These are phyloP conservation scores for Actinia tenebrosa DNA, from an alignment of 64 coral and sea anemone genomes.

Conservation along the genomic window DNA sequence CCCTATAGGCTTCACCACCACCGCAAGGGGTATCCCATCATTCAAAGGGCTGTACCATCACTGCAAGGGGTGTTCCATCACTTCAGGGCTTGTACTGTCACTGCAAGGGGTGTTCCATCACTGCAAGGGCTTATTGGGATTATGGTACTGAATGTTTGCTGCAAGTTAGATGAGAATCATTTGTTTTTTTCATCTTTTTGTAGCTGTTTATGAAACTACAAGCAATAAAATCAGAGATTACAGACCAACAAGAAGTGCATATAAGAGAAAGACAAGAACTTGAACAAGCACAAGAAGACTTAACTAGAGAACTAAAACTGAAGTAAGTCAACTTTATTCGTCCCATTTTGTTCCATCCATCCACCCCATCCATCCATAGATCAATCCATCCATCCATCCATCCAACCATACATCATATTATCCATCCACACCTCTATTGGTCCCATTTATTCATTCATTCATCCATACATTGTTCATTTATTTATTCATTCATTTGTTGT, in stretches of 20 bases:
- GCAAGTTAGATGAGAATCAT: no score
- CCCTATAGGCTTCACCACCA: no score
- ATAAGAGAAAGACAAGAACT: conserved; percentile 81
- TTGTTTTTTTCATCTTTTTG: background rate
- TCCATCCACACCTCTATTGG: no score
- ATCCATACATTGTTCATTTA: background rate
- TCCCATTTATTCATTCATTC: background rate
- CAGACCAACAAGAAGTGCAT: conserved; percentile 87
- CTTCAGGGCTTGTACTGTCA: no score
- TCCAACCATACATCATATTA: background rate
- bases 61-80: no score
- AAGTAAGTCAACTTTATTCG: conserved; percentile 39
- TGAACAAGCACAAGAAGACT: conserved; percentile 86
- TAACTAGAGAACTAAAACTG: conserved; percentile 80
- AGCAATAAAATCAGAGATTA: conserved; percentile 82
- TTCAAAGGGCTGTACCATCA: no score
- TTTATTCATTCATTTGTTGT: background rate
- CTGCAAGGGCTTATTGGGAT: no score
- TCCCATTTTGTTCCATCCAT: no score
- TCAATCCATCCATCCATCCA: background rate
- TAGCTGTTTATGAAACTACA: conserved; percentile 92
- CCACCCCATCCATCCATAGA: background rate
- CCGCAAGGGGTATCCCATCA: no score
- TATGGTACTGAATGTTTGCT: no score
- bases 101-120: no score